These are phyloP conservation scores for Pseudopipra pipra DNA, from an alignment of 2,113 vertebrate species.

Conservation along the genomic window DNA sequence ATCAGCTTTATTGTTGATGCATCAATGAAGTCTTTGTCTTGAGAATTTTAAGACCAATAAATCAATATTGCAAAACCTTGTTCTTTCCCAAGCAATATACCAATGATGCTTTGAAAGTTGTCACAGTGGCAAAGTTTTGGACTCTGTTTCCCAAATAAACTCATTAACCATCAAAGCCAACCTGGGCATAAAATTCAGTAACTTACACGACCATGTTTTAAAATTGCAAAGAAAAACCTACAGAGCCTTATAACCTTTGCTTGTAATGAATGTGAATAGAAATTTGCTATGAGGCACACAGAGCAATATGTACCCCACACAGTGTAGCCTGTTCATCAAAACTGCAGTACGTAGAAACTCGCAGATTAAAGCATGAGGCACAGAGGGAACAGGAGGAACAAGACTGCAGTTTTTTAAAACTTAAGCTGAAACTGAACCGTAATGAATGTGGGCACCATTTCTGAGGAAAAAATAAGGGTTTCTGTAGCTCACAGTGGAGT, in stretches of 20 bases:
- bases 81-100: background rate
- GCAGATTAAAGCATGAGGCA: background rate
- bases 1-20: background rate
- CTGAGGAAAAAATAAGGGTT: background rate
- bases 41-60: background rate
- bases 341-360: background rate
- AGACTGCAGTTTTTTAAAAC: background rate
- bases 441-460: background rate
- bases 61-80: background rate
- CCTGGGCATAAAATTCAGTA: background rate
- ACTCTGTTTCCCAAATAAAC: background rate
- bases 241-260: background rate
- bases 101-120: background rate
- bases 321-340: background rate
- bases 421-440: background rate
- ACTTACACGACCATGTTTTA: background rate
- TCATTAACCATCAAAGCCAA: background rate
- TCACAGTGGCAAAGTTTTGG: background rate
- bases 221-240: background rate
- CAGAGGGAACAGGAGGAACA: background rate
- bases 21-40: background rate
- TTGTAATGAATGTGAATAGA: background rate
- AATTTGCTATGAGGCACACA: background rate
- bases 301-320: background rate
- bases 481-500: background rate